Evolutionary conservation across 2,113 vertebrate species (phyloP).

Genomic region (Podarcis cretensis): DNA sequence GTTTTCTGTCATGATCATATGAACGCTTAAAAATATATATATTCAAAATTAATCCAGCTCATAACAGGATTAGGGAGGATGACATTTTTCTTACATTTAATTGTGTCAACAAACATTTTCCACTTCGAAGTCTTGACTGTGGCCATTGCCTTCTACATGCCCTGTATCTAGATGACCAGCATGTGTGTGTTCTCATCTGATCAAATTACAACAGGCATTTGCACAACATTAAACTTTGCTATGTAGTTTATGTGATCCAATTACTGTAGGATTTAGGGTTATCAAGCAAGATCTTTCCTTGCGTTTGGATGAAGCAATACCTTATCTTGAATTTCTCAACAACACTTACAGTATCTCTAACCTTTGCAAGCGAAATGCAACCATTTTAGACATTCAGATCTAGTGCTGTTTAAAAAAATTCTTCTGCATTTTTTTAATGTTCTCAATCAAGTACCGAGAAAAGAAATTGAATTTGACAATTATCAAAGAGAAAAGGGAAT

Average conservation of each 20-base stretch:
- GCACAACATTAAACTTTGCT: background rate
- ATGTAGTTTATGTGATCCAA: background rate
- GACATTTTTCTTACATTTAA: background rate
- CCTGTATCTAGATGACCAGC: background rate
- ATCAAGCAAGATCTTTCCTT: background rate
- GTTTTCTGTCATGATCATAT: background rate
- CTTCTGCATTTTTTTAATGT: too few species aligned
- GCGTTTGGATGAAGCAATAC: background rate
- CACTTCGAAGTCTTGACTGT: background rate
- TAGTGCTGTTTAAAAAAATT: too few species aligned
- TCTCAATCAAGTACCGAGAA: too few species aligned
- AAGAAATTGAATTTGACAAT: too few species aligned
- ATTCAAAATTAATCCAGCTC: slow-evolving; percentile 5
- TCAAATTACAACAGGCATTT: background rate
- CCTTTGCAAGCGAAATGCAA: background rate
- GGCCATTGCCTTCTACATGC: background rate
- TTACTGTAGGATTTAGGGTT: background rate
- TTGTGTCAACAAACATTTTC: slow-evolving; percentile 3
- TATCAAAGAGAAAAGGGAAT: too few species aligned
- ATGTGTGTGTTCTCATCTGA: background rate
- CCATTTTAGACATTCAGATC: background rate
- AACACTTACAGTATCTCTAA: background rate
- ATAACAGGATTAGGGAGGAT: slow-evolving; percentile 11
- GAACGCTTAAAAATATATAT: background rate
- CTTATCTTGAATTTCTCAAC: background rate